Percentiles rank a stretch among this genome's conserved stretches.
These are phyloP conservation scores for Coregonus suidteri DNA, from an alignment of 2,797 vertebrate species.

Conservation along the genomic window DNA sequence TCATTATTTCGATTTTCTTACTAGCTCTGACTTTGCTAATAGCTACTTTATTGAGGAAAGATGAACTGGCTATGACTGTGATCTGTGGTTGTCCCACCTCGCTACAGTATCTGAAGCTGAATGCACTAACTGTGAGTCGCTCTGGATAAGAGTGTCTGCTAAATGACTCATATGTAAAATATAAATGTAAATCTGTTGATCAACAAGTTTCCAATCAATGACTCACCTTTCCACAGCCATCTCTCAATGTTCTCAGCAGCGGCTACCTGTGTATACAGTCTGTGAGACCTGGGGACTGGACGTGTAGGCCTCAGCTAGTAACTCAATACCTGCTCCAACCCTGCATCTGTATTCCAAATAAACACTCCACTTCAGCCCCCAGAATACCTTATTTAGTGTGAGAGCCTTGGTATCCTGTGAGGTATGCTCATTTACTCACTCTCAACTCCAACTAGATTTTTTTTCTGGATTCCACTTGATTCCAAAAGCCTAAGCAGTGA, in stretches of 20 bases:
- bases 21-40: too few species aligned
- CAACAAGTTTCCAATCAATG: neutral
- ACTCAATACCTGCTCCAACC: conserved; percentile 28
- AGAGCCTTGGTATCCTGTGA: neutral
- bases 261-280: conserved; percentile 20
- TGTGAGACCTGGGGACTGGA: conserved; percentile 20
- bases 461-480: neutral
- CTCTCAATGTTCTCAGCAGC: conserved; percentile 46
- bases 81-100: too few species aligned
- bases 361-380: conserved; percentile 33
- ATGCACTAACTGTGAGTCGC: too few species aligned
- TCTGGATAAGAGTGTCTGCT: too few species aligned
- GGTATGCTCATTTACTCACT: neutral
- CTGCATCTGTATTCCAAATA: neutral
- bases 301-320: neutral
- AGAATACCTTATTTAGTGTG: neutral
- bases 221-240: conserved; percentile 69
- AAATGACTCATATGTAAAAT: neutral
- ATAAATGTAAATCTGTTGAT: neutral
- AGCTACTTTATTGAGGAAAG: too few species aligned
- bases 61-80: too few species aligned
- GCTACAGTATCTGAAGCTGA: too few species aligned
- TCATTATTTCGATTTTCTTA: too few species aligned
- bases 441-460: neutral
- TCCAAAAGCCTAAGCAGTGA: neutral